These are phyloP conservation scores for Macrobrachium nipponense DNA, from an alignment of 1,140 invertebrate genomes.

Conservation along the genomic window DNA sequence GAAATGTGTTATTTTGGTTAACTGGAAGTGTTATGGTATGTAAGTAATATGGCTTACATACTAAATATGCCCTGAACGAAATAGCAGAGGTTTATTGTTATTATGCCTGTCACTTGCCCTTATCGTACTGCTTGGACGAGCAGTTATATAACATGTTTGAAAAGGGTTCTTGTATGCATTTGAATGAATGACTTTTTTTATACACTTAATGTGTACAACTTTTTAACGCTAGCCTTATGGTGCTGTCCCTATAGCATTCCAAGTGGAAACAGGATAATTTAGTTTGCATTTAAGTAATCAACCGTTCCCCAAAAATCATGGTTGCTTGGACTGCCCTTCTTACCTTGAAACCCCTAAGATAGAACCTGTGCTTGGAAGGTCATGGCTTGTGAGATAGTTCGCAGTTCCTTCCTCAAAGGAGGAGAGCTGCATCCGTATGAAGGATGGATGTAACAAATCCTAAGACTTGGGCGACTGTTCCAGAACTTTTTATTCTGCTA, in stretches of 20 bases:
- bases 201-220: slow-evolving; percentile 40
- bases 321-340: slow-evolving; percentile 33
- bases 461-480: slow-evolving; percentile 8
- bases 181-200: slow-evolving; percentile 48
- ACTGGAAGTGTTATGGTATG: slow-evolving; percentile 13
- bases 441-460: background rate
- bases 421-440: background rate
- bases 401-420: background rate
- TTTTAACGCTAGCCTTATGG: slow-evolving; percentile 22
- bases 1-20: slow-evolving; percentile 7
- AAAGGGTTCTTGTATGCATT: too few relatives aligned
- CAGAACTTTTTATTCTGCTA: slow-evolving; percentile 1
- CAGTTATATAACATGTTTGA: slow-evolving; percentile 9
- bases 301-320: background rate
- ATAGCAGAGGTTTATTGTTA: background rate
- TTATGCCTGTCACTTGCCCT: slow-evolving; percentile 21
- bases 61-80: slow-evolving; percentile 1
- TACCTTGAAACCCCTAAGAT: background rate
- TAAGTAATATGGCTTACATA: slow-evolving; percentile 23
- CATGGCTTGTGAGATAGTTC: background rate
- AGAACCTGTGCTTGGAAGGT: background rate
- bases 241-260: slow-evolving; percentile 19
- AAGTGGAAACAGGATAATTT: slow-evolving; percentile 22
- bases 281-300: slow-evolving; percentile 18
- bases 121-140: slow-evolving; percentile 36